Conservation (phyloP, 2,113 vertebrate genomes). For the Xenus cinereus region DNA sequence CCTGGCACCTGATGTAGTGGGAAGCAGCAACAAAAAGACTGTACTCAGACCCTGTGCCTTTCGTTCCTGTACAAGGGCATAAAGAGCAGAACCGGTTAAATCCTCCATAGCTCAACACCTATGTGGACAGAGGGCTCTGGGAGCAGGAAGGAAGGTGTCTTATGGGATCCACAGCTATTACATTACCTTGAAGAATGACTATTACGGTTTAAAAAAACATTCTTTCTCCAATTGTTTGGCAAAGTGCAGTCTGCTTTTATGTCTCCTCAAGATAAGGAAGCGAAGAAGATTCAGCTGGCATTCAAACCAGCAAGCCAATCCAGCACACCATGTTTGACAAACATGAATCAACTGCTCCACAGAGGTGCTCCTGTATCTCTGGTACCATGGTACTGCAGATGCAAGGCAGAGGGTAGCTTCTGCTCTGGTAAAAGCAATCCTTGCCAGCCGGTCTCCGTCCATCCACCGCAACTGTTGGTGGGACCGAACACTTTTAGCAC, state of each 20-base stretch:
- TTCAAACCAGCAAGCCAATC: neutral
- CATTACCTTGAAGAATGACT: neutral
- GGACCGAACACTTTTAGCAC: neutral
- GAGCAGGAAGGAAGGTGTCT: neutral
- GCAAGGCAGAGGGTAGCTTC: neutral
- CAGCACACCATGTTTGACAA: neutral
- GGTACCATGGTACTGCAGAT: neutral
- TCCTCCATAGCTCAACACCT: neutral
- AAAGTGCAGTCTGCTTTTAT: neutral
- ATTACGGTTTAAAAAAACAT: neutral
- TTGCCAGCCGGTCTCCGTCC: fast-evolving
- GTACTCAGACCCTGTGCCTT: neutral
- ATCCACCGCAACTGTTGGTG: neutral
- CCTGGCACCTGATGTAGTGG: neutral
- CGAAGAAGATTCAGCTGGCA: neutral
- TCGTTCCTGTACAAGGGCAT: neutral
- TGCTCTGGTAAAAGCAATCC: neutral
- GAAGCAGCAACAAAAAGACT: neutral
- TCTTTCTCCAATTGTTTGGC: neutral
- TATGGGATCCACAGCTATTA: neutral
- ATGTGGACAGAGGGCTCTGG: neutral
- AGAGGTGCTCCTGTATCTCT: neutral
- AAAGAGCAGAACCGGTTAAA: neutral
- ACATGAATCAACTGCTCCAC: fast-evolving
- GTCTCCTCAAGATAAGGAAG: neutral